Base-by-base conservation (phyloP, 2,113 vertebrate species). In the Meriones unguiculatus region DNA sequence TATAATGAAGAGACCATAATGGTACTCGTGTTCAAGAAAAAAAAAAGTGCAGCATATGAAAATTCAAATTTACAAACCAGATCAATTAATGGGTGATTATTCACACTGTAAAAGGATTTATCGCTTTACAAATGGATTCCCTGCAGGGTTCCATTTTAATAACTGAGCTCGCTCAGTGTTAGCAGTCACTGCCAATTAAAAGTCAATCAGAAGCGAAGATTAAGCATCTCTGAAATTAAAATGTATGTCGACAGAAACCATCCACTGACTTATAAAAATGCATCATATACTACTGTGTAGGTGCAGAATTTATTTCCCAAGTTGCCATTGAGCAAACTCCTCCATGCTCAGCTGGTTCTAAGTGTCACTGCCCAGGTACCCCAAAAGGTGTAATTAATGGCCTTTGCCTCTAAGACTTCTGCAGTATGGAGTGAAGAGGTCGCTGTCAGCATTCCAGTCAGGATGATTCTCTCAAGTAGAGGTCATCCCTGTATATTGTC, bases 101-200 rank as follows among this genome's bases (percentile, higher is more conserved):
- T 97, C 98, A 97, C 96, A 97, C 94, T 87, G 90, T 97, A 91
- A 97, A 97, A 97, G 97, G 98, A 98, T 96, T 98, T 97, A 98
- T 97, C 57, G 9, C 97, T 97, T 95, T 98, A 98, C 97, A 97
- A 97, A 98, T 98, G 95, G 96, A 95, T 97, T 98, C 98, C 96
- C 97, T 95, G 96, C 97, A 96, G 97, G 98, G 97, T 95, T 98
- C 97, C 98, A 89, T 97, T 98, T 98, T 98, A 98, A 98, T 98
- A 98, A 97, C 96, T 95, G 91, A 97, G 91, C 92, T 89, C 87
- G 93, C 96, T 93, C 92, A 30, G 94, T 89, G 95, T 95, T 95
- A 96, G 95, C 90, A 97, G 93, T 95, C 95, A 95, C 92, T 97
- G 97, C 98, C 97, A 98, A 98, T 98, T 98, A 98, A 97, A 97